Percentiles rank a stretch among this genome's conserved stretches.
Evolutionary conservation across 2,888 invertebrate species (phyloP).

Genomic region (Rhaphigaster nebulosa): DNA sequence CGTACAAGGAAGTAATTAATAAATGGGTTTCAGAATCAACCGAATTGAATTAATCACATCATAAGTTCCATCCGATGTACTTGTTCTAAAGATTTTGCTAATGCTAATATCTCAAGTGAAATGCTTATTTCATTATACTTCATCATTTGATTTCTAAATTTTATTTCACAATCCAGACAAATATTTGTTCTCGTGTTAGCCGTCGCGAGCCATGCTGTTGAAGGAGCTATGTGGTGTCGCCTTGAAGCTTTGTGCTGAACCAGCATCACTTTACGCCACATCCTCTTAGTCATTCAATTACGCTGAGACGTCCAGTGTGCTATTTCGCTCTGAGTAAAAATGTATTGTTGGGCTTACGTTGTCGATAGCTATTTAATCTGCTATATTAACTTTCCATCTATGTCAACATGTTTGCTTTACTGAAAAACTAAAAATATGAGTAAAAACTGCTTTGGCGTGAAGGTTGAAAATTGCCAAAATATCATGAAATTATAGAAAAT

Average conservation of each 20-base stretch:
- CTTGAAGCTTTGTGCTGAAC: background rate
- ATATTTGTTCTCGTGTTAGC: background rate
- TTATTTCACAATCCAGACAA: too few relatives aligned
- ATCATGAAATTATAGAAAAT: too few relatives aligned
- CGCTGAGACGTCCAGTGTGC: background rate
- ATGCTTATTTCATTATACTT: too few relatives aligned
- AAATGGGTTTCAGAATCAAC: too few relatives aligned
- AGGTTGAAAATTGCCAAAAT: background rate
- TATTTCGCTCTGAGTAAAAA: background rate
- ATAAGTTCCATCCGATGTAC: too few relatives aligned
- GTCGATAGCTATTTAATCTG: background rate
- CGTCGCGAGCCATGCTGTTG: background rate
- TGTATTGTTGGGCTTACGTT: too few relatives aligned
- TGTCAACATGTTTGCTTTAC: background rate
- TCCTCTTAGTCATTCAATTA: background rate
- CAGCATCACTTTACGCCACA: background rate
- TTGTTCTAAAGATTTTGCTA: too few relatives aligned
- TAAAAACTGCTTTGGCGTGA: too few relatives aligned
- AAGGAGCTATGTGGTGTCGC: background rate
- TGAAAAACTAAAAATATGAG: background rate
- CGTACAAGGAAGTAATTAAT: too few relatives aligned
- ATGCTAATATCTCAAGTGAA: too few relatives aligned
- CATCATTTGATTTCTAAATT: too few relatives aligned
- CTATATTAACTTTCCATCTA: background rate
- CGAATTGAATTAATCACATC: too few relatives aligned